A percentile compares a stretch with the other conserved stretches of the same genome.
phyloP scores from a whole-genome alignment of 2,113 vertebrate genomes.

The Abramis brama region DNA sequence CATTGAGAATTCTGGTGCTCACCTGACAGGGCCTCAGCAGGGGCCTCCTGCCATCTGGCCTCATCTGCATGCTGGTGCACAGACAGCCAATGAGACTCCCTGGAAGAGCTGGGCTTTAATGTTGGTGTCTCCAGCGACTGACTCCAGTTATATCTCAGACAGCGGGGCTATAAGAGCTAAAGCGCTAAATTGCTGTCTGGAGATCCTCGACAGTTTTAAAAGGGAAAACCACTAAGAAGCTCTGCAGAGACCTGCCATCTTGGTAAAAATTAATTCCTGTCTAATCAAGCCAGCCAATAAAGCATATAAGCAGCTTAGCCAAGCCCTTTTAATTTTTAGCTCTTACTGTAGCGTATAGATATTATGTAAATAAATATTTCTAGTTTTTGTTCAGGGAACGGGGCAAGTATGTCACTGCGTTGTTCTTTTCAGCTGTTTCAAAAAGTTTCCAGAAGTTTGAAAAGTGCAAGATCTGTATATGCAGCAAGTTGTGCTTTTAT shows the following conservation, averaged over 20 bases:
- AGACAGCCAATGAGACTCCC: conserved; percentile 54
- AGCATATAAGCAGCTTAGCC: conserved; percentile 69
- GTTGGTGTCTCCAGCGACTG: conserved; percentile 57
- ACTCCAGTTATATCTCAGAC: conserved; percentile 65
- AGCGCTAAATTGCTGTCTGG: conserved; percentile 73
- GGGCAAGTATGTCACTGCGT: conserved; percentile 37
- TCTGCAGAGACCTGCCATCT: conserved; percentile 60
- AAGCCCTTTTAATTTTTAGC: conserved; percentile 57
- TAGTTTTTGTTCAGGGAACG: conserved; percentile 51
- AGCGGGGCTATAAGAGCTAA: conserved; percentile 63
- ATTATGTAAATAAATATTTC: conserved; percentile 60
- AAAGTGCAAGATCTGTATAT: not conserved
- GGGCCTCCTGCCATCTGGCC: conserved; percentile 61
- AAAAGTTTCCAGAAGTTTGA: conserved; percentile 4
- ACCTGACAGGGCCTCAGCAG: conserved; percentile 58
- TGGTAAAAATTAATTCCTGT: conserved; percentile 70
- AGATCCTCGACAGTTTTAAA: conserved; percentile 65
- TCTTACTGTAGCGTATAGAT: conserved; percentile 54
- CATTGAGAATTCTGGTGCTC: conserved; percentile 60
- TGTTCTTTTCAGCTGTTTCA: conserved; percentile 30
- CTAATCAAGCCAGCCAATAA: conserved; percentile 68
- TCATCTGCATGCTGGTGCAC: conserved; percentile 66
- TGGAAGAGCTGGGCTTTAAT: conserved; percentile 63
- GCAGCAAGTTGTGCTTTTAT: not conserved
- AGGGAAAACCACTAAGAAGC: conserved; percentile 59